phyloP scores from a whole-genome alignment of 2,113 vertebrate genomes.

The Procavia capensis region DNA sequence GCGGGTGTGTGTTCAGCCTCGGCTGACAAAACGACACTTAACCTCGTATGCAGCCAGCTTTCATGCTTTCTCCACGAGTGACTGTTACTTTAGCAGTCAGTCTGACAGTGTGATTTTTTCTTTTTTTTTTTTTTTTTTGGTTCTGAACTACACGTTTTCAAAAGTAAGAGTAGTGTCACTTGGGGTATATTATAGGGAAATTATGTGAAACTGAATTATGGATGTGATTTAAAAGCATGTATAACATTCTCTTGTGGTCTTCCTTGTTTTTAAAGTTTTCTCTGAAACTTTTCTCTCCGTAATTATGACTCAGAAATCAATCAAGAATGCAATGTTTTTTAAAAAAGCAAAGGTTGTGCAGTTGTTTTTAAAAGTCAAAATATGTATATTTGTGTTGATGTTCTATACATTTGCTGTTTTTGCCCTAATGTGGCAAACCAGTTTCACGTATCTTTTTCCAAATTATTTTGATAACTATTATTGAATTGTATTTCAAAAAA shows the following conservation, averaged over 20 bases:
- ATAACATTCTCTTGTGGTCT: slow-evolving; percentile 37
- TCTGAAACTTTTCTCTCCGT: slow-evolving; percentile 18
- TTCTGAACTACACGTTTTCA: slow-evolving; percentile 12
- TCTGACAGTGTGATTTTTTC: slow-evolving; percentile 56
- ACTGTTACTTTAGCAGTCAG: slow-evolving; percentile 78
- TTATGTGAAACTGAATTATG: not conserved
- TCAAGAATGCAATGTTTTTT: slow-evolving; percentile 35
- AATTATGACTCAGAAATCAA: not conserved
- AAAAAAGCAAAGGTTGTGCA: not conserved
- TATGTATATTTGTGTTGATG: slow-evolving; percentile 42
- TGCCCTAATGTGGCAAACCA: not conserved
- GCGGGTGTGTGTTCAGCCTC: slow-evolving; percentile 87
- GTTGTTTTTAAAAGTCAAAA: not conserved
- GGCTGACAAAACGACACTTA: slow-evolving; percentile 89
- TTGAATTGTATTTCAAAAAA: slow-evolving; percentile 21
- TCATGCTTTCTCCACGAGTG: slow-evolving; percentile 84
- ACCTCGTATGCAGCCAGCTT: slow-evolving; percentile 84
- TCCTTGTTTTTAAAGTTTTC: slow-evolving; percentile 41
- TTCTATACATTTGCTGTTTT: slow-evolving; percentile 43
- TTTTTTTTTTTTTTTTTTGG: slow-evolving; percentile 60
- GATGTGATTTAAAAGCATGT: not conserved
- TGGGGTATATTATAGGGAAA: slow-evolving; percentile 41
- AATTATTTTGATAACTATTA: not conserved
- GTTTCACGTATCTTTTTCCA: slow-evolving; percentile 38
- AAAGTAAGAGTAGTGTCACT: slow-evolving; percentile 12